These are phyloP conservation scores for Halesus radiatus DNA, from an alignment of 1,140 invertebrate species.

Conservation along the genomic window DNA sequence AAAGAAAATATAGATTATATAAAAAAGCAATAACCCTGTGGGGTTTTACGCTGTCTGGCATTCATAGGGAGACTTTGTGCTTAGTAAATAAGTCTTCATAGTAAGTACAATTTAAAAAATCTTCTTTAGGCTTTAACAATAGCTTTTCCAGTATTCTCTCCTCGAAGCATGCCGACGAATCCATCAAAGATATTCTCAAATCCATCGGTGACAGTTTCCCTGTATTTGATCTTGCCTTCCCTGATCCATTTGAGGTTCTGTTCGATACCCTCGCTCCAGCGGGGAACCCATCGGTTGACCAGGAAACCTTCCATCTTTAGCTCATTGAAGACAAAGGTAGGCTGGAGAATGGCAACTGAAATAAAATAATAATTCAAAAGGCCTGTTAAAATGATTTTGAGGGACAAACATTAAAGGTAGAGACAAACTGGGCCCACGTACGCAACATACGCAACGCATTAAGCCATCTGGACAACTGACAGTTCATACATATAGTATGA, in stretches of 20 bases:
- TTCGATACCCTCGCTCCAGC: conserved; percentile 70
- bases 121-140: conserved; percentile 68
- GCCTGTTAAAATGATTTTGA: too few species aligned
- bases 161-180: conserved; percentile 74
- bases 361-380: conserved; percentile 34
- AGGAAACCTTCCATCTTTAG: conserved; percentile 76
- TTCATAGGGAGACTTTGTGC: too few species aligned
- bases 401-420: too few species aligned
- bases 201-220: conserved; percentile 74
- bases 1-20: too few species aligned
- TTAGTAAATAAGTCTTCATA: too few species aligned
- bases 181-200: conserved; percentile 77
- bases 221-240: conserved; percentile 74
- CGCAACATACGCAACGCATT: too few species aligned
- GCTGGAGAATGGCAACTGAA: conserved; percentile 70
- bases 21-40: too few species aligned
- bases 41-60: too few species aligned
- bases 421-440: too few species aligned
- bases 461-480: too few species aligned
- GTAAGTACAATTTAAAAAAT: too few species aligned
- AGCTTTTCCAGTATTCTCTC: conserved; percentile 77
- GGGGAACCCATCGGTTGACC: conserved; percentile 67
- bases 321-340: conserved; percentile 69
- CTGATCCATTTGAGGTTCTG: conserved; percentile 73
- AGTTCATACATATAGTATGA: too few species aligned